A percentile compares a stretch with the other conserved stretches of the same genome.
These are phyloP conservation scores for Drosophila repletoides DNA, from an alignment of 1,140 invertebrate genomes.

Conservation along the genomic window DNA sequence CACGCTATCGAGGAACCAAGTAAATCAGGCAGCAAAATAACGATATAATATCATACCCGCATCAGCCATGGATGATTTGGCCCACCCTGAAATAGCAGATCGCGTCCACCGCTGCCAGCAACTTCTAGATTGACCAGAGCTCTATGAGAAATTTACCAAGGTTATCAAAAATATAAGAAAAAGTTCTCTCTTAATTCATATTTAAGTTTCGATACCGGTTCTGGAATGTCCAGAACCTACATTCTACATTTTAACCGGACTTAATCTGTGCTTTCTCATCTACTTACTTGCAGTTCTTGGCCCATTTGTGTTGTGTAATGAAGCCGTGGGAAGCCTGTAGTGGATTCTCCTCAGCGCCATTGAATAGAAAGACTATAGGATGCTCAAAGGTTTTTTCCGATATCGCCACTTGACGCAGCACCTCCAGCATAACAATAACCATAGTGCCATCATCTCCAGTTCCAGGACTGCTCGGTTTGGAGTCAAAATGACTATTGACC, in stretches of 20 bases:
- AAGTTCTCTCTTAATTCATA: no score
- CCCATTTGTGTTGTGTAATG: conserved; percentile 96
- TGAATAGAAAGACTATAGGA: conserved; percentile 93
- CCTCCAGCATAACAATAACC: conserved; percentile 96
- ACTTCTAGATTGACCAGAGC: conserved; percentile 97
- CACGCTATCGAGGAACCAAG: not conserved
- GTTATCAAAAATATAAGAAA: not conserved
- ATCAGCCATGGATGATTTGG: conserved; percentile 95
- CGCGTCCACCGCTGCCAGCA: conserved; percentile 95
- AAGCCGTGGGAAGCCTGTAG: conserved; percentile 96
- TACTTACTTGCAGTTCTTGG: conserved; percentile 85
- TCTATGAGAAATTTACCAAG: conserved; percentile 79
- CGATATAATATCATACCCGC: conserved; percentile 81
- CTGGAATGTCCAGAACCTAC: no score
- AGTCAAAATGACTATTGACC: conserved; percentile 97
- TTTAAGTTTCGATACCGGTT: no score
- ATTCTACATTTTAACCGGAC: no score
- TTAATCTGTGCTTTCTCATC: no score
- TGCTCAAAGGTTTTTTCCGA: conserved; percentile 85
- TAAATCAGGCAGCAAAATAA: conserved; percentile 6
- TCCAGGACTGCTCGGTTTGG: conserved; percentile 89
- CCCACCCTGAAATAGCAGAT: conserved; percentile 96
- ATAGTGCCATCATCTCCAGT: conserved; percentile 95
- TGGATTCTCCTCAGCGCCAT: conserved; percentile 96
- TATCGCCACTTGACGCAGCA: conserved; percentile 89